These are phyloP conservation scores for Drosophila burlai DNA, from an alignment of 1,140 invertebrate species.

Conservation along the genomic window DNA sequence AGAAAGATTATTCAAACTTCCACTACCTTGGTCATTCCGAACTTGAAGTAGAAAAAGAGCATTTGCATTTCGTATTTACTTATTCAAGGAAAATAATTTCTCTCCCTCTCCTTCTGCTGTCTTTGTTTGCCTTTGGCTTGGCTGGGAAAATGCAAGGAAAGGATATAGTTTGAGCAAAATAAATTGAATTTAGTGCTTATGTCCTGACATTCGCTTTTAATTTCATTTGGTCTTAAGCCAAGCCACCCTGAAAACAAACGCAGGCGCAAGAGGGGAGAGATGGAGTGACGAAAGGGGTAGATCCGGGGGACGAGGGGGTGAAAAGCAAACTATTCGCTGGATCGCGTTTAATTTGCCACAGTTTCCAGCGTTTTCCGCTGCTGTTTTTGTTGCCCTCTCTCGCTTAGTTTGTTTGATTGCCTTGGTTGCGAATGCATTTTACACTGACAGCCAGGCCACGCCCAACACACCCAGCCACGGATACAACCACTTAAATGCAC, in stretches of 20 bases:
- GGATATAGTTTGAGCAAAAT: conserved; percentile 71
- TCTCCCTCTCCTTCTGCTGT: conserved; percentile 2
- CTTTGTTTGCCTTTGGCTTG: conserved; percentile 40
- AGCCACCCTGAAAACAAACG: conserved; percentile 51
- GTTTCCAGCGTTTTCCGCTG: conserved; percentile 29
- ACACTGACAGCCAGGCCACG: conserved; percentile 29
- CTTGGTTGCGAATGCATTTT: conserved; percentile 62
- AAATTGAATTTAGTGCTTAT: conserved; percentile 82
- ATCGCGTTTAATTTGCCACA: conserved; percentile 59
- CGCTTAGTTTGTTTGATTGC: conserved; percentile 66
- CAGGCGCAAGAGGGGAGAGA: neutral
- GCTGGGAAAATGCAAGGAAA: conserved; percentile 43
- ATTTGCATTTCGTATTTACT: conserved; percentile 28
- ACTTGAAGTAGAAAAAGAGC: neutral
- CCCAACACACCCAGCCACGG: conserved; percentile 1
- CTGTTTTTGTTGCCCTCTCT: conserved; percentile 28
- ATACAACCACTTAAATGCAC: conserved; percentile 12
- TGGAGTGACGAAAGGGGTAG: conserved; percentile 1
- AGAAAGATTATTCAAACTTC: neutral
- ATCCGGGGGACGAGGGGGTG: neutral
- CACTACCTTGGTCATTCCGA: neutral
- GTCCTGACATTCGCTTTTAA: conserved; percentile 78
- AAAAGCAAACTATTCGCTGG: conserved; percentile 43
- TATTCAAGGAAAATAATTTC: neutral
- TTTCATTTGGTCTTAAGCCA: conserved; percentile 75